Conservation (phyloP, 1,140 invertebrate genomes). For the Trachymyrmex cornetzi region DNA sequence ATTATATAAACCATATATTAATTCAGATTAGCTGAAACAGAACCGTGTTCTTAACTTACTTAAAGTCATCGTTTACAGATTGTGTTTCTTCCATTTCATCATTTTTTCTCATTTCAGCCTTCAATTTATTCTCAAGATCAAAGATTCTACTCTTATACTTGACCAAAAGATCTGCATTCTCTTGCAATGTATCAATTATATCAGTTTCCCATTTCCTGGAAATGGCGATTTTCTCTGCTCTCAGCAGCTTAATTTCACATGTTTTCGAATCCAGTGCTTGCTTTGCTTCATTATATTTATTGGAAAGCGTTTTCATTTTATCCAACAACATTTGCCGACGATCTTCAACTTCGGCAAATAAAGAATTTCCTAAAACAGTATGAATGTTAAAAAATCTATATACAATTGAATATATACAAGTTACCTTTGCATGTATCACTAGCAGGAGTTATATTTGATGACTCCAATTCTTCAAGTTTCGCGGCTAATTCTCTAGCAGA, state of each 20-base stretch:
- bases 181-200: constrained; percentile 64
- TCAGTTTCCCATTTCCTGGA: constrained; percentile 76
- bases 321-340: constrained; percentile 83
- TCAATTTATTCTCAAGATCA: constrained; percentile 78
- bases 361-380: constrained; percentile 84
- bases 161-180: constrained; percentile 74
- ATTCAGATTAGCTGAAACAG: background rate
- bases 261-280: constrained; percentile 81
- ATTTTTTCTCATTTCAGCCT: constrained; percentile 74
- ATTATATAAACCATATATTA: constrained; percentile 27
- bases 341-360: constrained; percentile 88
- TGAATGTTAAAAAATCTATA: background rate
- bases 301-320: constrained; percentile 83
- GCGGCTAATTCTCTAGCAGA: constrained; percentile 66
- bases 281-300: constrained; percentile 84
- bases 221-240: constrained; percentile 81
- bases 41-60: constrained; percentile 48
- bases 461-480: constrained; percentile 74
- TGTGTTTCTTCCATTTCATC: constrained; percentile 55
- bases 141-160: constrained; percentile 77
- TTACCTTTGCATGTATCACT: constrained; percentile 77
- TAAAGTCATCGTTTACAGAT: constrained; percentile 37
- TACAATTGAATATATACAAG: background rate
- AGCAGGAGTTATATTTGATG: constrained; percentile 73
- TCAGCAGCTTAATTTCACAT: constrained; percentile 84